These are phyloP conservation scores for Etheostoma cragini DNA, from an alignment of 2,113 vertebrate species.

Conservation along the genomic window DNA sequence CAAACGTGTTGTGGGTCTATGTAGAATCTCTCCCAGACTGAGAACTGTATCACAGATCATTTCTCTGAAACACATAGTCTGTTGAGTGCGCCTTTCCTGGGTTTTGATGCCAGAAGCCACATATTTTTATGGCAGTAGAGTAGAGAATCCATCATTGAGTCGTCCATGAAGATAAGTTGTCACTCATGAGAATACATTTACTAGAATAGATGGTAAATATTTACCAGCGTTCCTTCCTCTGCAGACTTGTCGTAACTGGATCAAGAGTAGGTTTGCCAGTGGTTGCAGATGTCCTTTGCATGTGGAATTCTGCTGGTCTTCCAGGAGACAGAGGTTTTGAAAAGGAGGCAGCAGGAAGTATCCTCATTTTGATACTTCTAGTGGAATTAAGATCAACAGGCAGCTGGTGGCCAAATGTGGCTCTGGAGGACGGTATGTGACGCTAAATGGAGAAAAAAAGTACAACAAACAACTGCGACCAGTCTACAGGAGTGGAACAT, in stretches of 20 bases:
- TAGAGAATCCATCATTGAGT: neutral
- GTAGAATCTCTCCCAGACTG: neutral
- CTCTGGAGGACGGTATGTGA: neutral
- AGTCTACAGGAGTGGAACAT: neutral
- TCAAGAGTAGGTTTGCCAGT: neutral
- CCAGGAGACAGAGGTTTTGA: neutral
- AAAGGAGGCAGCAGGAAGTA: slow-evolving; percentile 9
- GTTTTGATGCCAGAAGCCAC: neutral
- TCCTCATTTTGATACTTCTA: neutral
- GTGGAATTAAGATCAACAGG: neutral
- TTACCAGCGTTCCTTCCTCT: neutral
- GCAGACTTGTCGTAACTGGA: neutral
- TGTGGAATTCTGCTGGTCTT: slow-evolving; percentile 3
- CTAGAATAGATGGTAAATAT: slow-evolving; percentile 18
- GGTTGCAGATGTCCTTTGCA: slow-evolving; percentile 38
- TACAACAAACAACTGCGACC: neutral
- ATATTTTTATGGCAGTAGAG: no score
- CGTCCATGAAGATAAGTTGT: neutral
- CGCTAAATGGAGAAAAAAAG: neutral
- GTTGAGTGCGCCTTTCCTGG: slow-evolving; percentile 1
- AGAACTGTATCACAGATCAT: neutral
- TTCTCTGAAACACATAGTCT: neutral
- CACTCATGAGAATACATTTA: slow-evolving; percentile 9
- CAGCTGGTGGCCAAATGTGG: neutral
- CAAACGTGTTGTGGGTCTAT: neutral